phyloP scores from a whole-genome alignment of 2,797 vertebrate species.

The Australoheros facetus region DNA sequence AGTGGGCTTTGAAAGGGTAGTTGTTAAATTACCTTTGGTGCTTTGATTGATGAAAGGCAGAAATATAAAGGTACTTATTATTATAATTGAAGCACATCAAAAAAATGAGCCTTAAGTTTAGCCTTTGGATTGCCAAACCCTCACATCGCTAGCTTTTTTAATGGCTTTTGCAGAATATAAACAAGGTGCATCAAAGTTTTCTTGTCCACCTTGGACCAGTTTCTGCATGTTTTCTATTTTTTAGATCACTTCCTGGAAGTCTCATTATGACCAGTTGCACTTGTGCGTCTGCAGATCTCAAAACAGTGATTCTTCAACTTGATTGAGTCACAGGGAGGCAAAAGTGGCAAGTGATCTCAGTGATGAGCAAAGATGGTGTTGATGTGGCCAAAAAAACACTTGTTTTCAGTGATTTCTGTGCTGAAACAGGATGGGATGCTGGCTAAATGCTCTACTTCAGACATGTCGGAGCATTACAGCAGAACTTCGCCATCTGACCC shows the following conservation, averaged over 20 bases:
- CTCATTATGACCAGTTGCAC: neutral
- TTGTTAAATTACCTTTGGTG: neutral
- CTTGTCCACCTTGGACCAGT: neutral
- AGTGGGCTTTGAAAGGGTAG: neutral
- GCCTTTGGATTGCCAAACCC: neutral
- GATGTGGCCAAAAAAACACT: too few species aligned
- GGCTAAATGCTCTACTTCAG: too few species aligned
- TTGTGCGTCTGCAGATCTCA: neutral
- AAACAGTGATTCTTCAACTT: neutral
- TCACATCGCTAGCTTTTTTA: neutral
- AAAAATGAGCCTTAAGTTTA: conserved; percentile 3
- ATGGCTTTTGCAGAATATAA: neutral
- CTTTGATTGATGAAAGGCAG: neutral
- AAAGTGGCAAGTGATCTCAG: too few species aligned
- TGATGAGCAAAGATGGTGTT: too few species aligned
- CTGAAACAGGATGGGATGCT: too few species aligned
- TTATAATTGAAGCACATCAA: neutral
- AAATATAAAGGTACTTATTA: neutral
- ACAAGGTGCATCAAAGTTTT: neutral
- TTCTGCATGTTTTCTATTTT: neutral
- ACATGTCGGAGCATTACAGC: too few species aligned
- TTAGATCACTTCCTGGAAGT: neutral
- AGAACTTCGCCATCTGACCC: too few species aligned
- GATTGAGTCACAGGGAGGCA: too few species aligned
- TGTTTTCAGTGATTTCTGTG: too few species aligned